These are phyloP conservation scores for Pelobates fuscus DNA, from an alignment of 2,113 vertebrate genomes.

Conservation along the genomic window DNA sequence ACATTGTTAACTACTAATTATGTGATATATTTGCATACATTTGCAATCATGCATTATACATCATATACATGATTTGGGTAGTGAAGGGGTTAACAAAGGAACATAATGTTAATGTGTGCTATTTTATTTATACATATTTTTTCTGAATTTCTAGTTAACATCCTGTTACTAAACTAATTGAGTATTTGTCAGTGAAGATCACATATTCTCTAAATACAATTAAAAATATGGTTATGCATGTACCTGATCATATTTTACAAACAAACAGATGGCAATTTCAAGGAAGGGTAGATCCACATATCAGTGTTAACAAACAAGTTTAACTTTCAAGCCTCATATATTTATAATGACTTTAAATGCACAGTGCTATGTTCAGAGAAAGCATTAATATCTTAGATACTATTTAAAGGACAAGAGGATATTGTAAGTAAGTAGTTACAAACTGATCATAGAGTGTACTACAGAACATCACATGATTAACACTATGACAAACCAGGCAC, in stretches of 20 bases:
- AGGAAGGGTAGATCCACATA: not conserved
- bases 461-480: no score
- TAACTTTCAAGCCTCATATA: constrained; percentile 14
- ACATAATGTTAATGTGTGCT: not conserved
- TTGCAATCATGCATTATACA: no score
- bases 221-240: constrained; percentile 18
- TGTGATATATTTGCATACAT: no score
- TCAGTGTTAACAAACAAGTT: constrained; percentile 25
- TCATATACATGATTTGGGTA: no score
- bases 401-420: no score
- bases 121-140: not conserved
- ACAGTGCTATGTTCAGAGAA: not conserved
- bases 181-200: not conserved
- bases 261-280: constrained; percentile 13
- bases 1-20: no score
- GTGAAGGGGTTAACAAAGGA: no score
- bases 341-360: not conserved
- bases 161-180: not conserved
- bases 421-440: no score
- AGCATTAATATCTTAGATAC: not conserved
- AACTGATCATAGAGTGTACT: no score
- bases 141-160: not conserved
- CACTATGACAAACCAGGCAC: no score
- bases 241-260: constrained; percentile 9
- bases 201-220: not conserved